These are phyloP conservation scores for Polydrusus cervinus DNA, from an alignment of 2,888 invertebrate genomes.

Conservation along the genomic window DNA sequence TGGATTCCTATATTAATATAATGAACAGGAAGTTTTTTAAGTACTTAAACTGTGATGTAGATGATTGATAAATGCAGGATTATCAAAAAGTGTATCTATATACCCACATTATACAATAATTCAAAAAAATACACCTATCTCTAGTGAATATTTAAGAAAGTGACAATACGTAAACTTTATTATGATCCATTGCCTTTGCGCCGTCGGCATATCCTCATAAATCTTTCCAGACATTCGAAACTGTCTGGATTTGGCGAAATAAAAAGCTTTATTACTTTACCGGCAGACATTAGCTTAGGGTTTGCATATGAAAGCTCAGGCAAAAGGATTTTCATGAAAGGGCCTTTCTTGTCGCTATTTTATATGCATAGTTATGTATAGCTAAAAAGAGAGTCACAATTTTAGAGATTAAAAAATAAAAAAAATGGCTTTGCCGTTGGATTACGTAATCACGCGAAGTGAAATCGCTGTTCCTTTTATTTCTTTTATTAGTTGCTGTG, in stretches of 20 bases:
- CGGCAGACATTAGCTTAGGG: slow-evolving; percentile 42
- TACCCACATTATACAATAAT: neutral
- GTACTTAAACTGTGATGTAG: too few species aligned
- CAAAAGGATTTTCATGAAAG: slow-evolving; percentile 27
- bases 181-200: slow-evolving; percentile 53
- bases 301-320: slow-evolving; percentile 51
- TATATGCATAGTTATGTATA: slow-evolving; percentile 24
- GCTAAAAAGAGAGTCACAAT: neutral
- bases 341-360: slow-evolving; percentile 7
- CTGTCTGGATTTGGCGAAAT: slow-evolving; percentile 55
- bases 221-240: slow-evolving; percentile 52
- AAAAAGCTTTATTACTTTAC: slow-evolving; percentile 54
- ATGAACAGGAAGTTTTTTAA: too few species aligned
- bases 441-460: too few species aligned
- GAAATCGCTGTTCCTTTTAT: too few species aligned
- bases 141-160: slow-evolving; percentile 37
- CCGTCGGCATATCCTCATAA: slow-evolving; percentile 50
- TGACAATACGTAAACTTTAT: slow-evolving; percentile 50
- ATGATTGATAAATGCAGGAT: too few species aligned
- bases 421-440: neutral
- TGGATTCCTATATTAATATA: too few species aligned
- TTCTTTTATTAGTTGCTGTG: too few species aligned
- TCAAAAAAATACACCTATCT: slow-evolving; percentile 4
- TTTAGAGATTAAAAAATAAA: neutral
- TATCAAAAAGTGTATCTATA: too few species aligned